These are phyloP conservation scores for Zosterops borbonicus DNA, from an alignment of 2,113 vertebrate genomes.

Conservation along the genomic window DNA sequence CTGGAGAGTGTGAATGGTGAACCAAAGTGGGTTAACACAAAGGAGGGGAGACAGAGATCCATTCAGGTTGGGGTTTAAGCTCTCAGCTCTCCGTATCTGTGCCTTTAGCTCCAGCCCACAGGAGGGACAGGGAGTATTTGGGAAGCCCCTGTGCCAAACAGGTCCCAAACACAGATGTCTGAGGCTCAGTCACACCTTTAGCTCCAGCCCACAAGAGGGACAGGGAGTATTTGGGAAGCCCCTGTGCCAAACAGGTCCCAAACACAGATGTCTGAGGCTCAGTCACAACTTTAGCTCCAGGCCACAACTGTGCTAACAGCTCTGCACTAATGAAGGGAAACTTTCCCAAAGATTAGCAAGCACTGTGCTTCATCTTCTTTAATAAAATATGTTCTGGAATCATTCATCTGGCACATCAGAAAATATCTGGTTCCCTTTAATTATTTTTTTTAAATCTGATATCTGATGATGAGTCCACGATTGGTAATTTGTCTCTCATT, in stretches of 20 bases:
- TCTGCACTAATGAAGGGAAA: not conserved
- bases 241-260: not conserved
- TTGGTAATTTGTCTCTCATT: not conserved
- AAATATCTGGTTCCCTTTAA: not conserved
- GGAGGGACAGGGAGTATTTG: not conserved
- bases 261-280: not conserved
- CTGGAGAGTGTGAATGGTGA: not conserved
- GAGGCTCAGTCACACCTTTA: not conserved
- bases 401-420: not conserved
- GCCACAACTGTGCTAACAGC: not conserved
- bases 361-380: not conserved
- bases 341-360: conserved; percentile 12
- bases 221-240: not conserved
- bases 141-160: not conserved
- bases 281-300: not conserved
- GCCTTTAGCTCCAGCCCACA: not conserved
- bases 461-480: fast-evolving
- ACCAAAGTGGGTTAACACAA: not conserved
- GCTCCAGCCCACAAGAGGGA: not conserved
- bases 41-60: not conserved
- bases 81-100: not conserved
- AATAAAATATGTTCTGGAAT: conserved; percentile 11
- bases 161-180: not conserved
- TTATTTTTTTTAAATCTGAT: not conserved
- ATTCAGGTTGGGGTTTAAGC: not conserved